phyloP scores from a whole-genome alignment of 2,888 invertebrate species.

The Acheta domesticus region DNA sequence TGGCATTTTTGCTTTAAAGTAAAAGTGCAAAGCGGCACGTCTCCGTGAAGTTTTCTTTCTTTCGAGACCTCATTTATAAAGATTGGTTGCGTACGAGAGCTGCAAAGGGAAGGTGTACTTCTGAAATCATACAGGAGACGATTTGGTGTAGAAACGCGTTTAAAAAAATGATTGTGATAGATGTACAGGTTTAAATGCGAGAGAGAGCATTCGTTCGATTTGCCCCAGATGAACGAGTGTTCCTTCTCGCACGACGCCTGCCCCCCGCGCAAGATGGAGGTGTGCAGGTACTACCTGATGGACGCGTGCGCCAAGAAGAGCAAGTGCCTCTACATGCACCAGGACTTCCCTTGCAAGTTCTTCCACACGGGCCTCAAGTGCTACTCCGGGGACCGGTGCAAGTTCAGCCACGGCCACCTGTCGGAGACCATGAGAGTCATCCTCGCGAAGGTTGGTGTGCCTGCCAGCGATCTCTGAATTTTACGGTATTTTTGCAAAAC shows the following conservation, averaged over 20 bases:
- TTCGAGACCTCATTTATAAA: too few relatives aligned
- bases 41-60: too few relatives aligned
- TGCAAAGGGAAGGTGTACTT: too few relatives aligned
- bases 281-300: slow-evolving; percentile 95
- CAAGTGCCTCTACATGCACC: slow-evolving; percentile 94
- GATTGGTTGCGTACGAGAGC: too few relatives aligned
- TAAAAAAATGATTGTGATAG: neutral
- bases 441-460: slow-evolving; percentile 49
- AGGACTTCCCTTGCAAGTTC: slow-evolving; percentile 96
- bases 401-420: slow-evolving; percentile 90
- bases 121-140: too few relatives aligned
- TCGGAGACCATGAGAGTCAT: slow-evolving; percentile 68
- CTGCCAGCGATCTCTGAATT: neutral
- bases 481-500: too few relatives aligned
- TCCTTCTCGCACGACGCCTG: slow-evolving; percentile 79
- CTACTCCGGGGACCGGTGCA: slow-evolving; percentile 75
- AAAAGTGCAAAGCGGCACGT: too few relatives aligned
- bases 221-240: slow-evolving; percentile 70
- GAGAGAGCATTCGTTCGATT: slow-evolving; percentile 26
- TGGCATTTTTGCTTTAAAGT: too few relatives aligned
- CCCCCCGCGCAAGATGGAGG: slow-evolving; percentile 82
- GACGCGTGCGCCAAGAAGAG: slow-evolving; percentile 94
- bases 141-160: too few relatives aligned
- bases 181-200: neutral
- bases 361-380: slow-evolving; percentile 91